These are phyloP conservation scores for Apotomis capreana DNA, from an alignment of 2,888 invertebrate genomes.

Conservation along the genomic window DNA sequence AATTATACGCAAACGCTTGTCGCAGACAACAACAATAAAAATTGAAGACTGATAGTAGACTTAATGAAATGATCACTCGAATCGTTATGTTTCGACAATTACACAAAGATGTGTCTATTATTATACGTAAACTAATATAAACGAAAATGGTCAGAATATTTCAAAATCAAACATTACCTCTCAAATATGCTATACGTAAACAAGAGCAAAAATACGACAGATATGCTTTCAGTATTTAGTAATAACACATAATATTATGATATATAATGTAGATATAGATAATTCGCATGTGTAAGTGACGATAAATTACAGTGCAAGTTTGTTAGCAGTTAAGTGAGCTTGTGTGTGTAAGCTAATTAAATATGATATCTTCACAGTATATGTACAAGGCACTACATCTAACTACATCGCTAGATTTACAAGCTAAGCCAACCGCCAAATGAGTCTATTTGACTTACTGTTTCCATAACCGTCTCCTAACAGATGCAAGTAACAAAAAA, in stretches of 20 bases:
- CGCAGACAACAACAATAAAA: constrained; percentile 20
- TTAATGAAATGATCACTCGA: constrained; percentile 6
- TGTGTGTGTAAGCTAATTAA: constrained; percentile 50
- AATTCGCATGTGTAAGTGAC: constrained; percentile 47
- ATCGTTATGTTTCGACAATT: constrained; percentile 19
- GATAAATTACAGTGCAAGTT: constrained; percentile 48
- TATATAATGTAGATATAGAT: constrained; percentile 40
- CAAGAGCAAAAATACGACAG: constrained; percentile 35
- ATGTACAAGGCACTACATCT: constrained; percentile 59
- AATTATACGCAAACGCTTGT: constrained; percentile 15
- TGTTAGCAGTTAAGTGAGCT: constrained; percentile 45
- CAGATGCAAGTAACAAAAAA: constrained; percentile 82
- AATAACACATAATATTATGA: constrained; percentile 15
- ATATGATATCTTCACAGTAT: constrained; percentile 41
- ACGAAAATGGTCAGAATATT: constrained; percentile 4
- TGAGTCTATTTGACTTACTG: constrained; percentile 80
- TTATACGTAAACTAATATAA: constrained; percentile 15
- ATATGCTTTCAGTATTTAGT: constrained; percentile 33
- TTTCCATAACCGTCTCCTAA: constrained; percentile 84
- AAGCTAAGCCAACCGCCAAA: constrained; percentile 80
- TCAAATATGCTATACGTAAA: constrained; percentile 27
- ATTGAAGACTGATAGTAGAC: constrained; percentile 16
- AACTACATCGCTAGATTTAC: constrained; percentile 63
- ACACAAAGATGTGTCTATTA: constrained; percentile 6
- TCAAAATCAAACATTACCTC: constrained; percentile 10